These are phyloP conservation scores for Matsumurasca onukii DNA, from an alignment of 1,140 invertebrate species.

Conservation along the genomic window DNA sequence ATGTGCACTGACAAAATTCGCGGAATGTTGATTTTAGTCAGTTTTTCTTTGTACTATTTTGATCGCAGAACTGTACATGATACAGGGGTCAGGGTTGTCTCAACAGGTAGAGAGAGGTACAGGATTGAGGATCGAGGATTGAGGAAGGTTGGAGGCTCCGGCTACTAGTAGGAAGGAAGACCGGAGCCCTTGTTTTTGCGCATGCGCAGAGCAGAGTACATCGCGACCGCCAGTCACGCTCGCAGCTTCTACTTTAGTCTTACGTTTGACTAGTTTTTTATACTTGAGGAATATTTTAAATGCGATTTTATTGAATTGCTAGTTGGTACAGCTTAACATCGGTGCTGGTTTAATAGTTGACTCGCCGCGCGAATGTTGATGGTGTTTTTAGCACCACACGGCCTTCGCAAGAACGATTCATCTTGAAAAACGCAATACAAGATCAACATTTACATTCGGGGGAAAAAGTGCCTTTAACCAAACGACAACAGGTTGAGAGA, in stretches of 20 bases:
- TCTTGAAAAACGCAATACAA: background rate
- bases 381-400: conserved; percentile 14
- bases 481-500: no score
- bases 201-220: no score
- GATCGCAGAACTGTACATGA: no score
- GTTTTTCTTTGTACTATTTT: no score
- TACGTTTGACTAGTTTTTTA: conserved; percentile 21
- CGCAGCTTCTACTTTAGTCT: background rate
- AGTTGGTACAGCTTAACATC: conserved; percentile 15
- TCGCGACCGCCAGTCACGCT: background rate
- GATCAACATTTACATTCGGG: no score
- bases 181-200: background rate
- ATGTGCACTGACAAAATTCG: no score
- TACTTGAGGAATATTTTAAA: conserved; percentile 21
- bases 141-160: background rate
- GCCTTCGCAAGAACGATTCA: background rate
- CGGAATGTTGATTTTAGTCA: no score
- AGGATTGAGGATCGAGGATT: background rate
- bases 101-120: background rate
- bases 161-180: background rate
- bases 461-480: no score
- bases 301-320: conserved; percentile 18
- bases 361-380: background rate
- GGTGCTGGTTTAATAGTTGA: conserved; percentile 9
- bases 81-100: no score